phyloP scores from a whole-genome alignment of 2,888 invertebrate genomes.

The Mesoligia furuncula region DNA sequence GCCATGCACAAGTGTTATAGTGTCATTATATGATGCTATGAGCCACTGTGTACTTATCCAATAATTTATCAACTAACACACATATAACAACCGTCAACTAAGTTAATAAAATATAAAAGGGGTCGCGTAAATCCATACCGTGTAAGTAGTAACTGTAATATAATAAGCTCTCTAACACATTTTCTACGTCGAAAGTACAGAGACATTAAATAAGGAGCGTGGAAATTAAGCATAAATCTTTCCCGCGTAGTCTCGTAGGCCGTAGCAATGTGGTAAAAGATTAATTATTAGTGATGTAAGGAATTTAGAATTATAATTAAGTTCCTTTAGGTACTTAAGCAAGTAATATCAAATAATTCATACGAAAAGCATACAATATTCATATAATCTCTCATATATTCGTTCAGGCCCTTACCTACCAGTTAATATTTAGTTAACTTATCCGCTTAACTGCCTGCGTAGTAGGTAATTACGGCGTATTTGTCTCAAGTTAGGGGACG shows the following conservation, averaged over 20 bases:
- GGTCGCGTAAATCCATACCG: conserved; percentile 18
- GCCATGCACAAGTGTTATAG: conserved; percentile 61
- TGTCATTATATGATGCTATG: conserved; percentile 46
- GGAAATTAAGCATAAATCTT: conserved; percentile 55
- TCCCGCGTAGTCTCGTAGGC: conserved; percentile 16
- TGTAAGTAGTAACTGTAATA: conserved; percentile 29
- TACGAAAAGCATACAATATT: conserved; percentile 16
- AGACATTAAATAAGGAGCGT: conserved; percentile 41
- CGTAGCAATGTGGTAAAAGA: conserved; percentile 28
- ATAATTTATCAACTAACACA: conserved; percentile 17
- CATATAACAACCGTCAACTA: not conserved
- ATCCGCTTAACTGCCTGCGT: conserved; percentile 39
- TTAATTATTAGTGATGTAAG: conserved; percentile 33
- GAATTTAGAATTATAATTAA: conserved; percentile 34
- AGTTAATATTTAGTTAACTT: conserved; percentile 32
- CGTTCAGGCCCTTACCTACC: conserved; percentile 40
- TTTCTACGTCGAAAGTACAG: conserved; percentile 38
- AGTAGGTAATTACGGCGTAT: conserved; percentile 38
- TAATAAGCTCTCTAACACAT: conserved; percentile 32
- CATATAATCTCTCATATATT: conserved; percentile 29
- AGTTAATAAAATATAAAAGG: conserved; percentile 17
- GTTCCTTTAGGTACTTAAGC: conserved; percentile 23
- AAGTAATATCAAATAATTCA: conserved; percentile 37
- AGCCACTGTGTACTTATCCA: conserved; percentile 17
- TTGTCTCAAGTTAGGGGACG: conserved; percentile 19